phyloP scores from a whole-genome alignment of 2,888 invertebrate species.

The Tetanocera ferruginea region DNA sequence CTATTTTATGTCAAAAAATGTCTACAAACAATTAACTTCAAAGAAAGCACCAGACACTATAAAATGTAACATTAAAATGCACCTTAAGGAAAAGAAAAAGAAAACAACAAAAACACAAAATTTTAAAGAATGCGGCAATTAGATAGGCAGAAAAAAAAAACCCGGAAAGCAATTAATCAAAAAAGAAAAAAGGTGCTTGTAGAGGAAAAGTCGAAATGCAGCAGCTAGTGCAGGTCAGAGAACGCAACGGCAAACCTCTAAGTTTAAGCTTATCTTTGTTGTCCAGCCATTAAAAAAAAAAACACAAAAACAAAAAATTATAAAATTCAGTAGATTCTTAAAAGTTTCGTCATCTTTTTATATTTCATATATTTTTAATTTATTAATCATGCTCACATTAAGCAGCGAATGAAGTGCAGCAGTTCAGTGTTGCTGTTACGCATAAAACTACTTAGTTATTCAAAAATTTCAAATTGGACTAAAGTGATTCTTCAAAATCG shows the following conservation, averaged over 20 bases:
- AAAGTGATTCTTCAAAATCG: too few species aligned
- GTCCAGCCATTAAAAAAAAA: neutral
- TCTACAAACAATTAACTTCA: too few species aligned
- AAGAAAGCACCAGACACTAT: too few species aligned
- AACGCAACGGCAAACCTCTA: neutral
- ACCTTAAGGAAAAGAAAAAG: neutral
- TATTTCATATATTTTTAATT: neutral
- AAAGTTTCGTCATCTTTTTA: neutral
- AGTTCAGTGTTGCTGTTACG: too few species aligned
- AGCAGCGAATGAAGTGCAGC: too few species aligned
- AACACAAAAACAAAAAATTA: neutral
- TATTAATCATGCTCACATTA: too few species aligned
- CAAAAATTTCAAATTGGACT: too few species aligned
- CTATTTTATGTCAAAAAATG: too few species aligned
- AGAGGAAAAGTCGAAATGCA: neutral
- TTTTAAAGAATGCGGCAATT: neutral
- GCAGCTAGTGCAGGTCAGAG: neutral
- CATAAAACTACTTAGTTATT: too few species aligned
- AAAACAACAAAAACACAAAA: neutral
- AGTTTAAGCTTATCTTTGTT: too few species aligned
- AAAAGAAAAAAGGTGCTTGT: neutral
- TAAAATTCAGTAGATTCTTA: neutral
- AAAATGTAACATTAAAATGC: neutral
- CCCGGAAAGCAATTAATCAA: neutral
- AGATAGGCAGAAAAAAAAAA: neutral